Evolutionary conservation across 2,797 vertebrate species (phyloP).

Genomic region (Sebastiscus tertius): DNA sequence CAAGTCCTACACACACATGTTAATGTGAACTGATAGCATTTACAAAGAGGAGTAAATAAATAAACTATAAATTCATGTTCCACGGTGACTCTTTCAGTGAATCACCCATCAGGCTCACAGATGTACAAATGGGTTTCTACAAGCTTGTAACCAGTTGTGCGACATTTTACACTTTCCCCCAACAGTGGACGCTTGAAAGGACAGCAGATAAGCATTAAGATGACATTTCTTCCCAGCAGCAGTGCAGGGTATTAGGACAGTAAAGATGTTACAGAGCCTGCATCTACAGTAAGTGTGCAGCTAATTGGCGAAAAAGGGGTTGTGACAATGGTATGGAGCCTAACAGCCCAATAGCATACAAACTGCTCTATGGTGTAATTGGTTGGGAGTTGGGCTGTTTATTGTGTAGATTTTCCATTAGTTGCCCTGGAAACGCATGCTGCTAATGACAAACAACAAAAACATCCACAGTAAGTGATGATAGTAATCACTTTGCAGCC

Average conservation of each 20-base stretch:
- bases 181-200: neutral
- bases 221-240: neutral
- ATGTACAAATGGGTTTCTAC: neutral
- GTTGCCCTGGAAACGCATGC: constrained; percentile 6
- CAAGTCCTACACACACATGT: neutral
- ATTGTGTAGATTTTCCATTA: constrained; percentile 7
- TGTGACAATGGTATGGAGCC: neutral
- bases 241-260: neutral
- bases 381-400: neutral
- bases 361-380: neutral
- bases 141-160: neutral
- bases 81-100: neutral
- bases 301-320: neutral
- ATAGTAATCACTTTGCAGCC: neutral
- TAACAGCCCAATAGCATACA: neutral
- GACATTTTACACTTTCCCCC: neutral
- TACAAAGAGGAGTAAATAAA: neutral
- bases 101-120: neutral
- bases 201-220: neutral
- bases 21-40: neutral
- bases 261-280: neutral
- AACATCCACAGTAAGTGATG: neutral
- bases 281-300: neutral
- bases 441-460: neutral
- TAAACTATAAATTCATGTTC: neutral